phyloP scores from a whole-genome alignment of 2,113 vertebrate species.

The Paralichthys olivaceus region DNA sequence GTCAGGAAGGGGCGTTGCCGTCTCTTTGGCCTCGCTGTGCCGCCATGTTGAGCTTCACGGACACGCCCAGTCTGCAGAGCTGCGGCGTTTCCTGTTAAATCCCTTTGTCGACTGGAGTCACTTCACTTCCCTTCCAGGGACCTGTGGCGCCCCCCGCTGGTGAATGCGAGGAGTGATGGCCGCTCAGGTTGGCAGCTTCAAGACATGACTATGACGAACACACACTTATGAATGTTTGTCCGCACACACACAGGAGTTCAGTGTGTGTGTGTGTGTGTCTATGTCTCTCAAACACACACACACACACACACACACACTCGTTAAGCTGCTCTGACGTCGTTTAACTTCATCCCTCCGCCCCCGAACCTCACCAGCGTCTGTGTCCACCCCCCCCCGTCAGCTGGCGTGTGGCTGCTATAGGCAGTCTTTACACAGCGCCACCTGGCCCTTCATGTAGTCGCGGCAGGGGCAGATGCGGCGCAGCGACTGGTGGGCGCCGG shows the following conservation, averaged over 20 bases:
- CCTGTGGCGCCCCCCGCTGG: background rate
- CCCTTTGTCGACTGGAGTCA: background rate
- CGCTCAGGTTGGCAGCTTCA: conserved; percentile 9
- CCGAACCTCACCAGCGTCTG: background rate
- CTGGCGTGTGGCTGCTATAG: conserved; percentile 84
- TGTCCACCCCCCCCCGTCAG: background rate
- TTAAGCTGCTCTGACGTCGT: conserved; percentile 24
- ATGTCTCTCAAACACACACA: conserved; percentile 2
- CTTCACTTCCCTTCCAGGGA: background rate
- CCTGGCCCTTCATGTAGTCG: conserved; percentile 99
- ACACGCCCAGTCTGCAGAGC: no score
- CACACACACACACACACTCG: no score
- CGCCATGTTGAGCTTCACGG: conserved; percentile 16
- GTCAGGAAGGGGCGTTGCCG: background rate
- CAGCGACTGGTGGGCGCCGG: conserved; percentile 88
- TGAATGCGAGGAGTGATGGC: background rate
- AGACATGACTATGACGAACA: conserved; percentile 61
- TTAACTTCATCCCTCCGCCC: background rate
- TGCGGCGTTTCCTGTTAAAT: background rate
- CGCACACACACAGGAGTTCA: background rate
- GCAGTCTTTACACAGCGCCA: conserved; percentile 95
- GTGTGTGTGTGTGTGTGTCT: conserved; percentile 32
- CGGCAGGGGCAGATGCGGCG: conserved; percentile 95
- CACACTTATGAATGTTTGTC: background rate
- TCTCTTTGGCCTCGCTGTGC: conserved; percentile 20